These are phyloP conservation scores for Phenacoccus solenopsis DNA, from an alignment of 1,140 invertebrate species.

Conservation along the genomic window DNA sequence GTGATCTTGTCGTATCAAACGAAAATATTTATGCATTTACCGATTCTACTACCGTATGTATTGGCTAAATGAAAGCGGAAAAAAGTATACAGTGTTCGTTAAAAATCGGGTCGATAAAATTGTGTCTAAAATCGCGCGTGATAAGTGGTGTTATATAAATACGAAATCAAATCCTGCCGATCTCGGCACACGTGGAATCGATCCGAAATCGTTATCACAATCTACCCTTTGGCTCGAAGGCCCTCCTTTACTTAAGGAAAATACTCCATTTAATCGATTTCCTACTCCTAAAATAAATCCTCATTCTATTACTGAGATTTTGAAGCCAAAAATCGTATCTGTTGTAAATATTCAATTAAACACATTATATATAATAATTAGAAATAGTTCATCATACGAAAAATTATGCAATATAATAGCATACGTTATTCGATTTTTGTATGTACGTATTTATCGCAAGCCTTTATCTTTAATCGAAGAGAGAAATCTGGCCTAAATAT, in stretches of 20 bases:
- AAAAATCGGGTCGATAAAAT: background rate
- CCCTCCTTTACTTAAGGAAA: too few species aligned
- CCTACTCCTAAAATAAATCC: too few species aligned
- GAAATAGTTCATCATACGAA: background rate
- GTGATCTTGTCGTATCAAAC: background rate
- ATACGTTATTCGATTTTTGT: background rate
- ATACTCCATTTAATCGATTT: too few species aligned
- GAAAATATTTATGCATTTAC: conserved; percentile 23
- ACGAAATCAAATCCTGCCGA: conserved; percentile 29
- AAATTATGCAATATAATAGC: background rate
- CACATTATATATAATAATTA: background rate
- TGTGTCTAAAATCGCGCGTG: background rate
- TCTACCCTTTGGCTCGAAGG: too few species aligned
- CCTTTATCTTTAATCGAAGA: background rate
- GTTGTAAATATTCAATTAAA: background rate
- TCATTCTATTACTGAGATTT: background rate
- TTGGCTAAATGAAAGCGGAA: conserved; percentile 28
- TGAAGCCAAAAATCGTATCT: background rate
- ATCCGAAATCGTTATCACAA: conserved; percentile 9
- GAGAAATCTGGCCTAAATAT: background rate
- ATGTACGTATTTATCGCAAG: background rate
- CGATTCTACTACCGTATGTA: conserved; percentile 29
- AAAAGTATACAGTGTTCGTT: conserved; percentile 26
- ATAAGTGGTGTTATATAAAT: conserved; percentile 27
- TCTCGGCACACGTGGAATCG: conserved; percentile 20